These are phyloP conservation scores for Oryctes rhinoceros DNA, from an alignment of 1,140 invertebrate genomes.

Conservation along the genomic window DNA sequence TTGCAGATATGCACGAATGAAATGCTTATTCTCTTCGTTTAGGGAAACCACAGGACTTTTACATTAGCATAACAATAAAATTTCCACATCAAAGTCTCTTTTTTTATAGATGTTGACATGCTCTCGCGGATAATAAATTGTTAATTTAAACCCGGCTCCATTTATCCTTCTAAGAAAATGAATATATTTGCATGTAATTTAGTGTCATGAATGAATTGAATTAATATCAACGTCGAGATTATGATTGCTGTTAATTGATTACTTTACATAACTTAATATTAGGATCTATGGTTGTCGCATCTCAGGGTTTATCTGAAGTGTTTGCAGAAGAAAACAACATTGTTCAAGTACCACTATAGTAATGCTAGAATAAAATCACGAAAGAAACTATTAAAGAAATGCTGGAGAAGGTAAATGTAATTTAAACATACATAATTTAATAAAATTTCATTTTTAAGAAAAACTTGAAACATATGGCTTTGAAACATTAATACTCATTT, in stretches of 20 bases:
- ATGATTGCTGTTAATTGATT: slow-evolving; percentile 39
- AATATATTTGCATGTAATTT: slow-evolving; percentile 40
- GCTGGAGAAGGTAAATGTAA: too few species aligned
- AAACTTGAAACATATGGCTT: too few species aligned
- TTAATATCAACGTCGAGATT: slow-evolving; percentile 28
- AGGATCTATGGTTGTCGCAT: neutral
- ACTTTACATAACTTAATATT: slow-evolving; percentile 33
- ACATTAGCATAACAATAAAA: slow-evolving; percentile 33
- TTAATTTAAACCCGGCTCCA: slow-evolving; percentile 29
- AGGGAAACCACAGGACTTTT: neutral
- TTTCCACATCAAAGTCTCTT: slow-evolving; percentile 1
- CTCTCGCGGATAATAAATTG: slow-evolving; percentile 23
- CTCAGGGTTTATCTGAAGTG: neutral
- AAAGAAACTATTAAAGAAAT: too few species aligned
- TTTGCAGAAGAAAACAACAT: neutral
- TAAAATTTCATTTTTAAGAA: too few species aligned
- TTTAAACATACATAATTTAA: too few species aligned
- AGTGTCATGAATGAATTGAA: slow-evolving; percentile 34
- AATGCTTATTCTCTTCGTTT: neutral
- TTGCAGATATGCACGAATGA: neutral
- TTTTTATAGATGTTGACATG: slow-evolving; percentile 22
- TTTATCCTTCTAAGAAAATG: slow-evolving; percentile 38
- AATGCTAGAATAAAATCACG: too few species aligned
- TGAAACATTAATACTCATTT: too few species aligned
- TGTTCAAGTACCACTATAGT: too few species aligned